These are phyloP conservation scores for Habropoda laboriosa DNA, from an alignment of 1,140 invertebrate species.

Conservation along the genomic window DNA sequence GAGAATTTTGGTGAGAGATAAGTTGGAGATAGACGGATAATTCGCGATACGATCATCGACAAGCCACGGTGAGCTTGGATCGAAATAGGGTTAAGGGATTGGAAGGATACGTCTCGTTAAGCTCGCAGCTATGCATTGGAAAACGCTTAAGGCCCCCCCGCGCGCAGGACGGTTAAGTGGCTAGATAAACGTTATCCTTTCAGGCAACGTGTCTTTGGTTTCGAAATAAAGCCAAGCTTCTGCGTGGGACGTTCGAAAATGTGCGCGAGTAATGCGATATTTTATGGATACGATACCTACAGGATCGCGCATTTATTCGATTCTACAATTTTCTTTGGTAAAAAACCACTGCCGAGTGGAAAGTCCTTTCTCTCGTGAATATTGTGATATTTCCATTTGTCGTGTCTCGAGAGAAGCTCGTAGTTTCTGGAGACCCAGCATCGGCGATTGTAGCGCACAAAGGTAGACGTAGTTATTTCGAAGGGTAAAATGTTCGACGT, in stretches of 20 bases:
- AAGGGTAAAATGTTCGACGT: too few relatives aligned
- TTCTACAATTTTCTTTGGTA: not conserved
- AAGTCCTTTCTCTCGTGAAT: not conserved
- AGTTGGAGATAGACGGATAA: not conserved
- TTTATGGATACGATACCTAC: conserved; percentile 7
- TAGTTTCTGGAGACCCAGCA: too few relatives aligned
- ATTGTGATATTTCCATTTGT: not conserved
- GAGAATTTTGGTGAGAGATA: too few relatives aligned
- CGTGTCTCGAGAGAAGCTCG: not conserved
- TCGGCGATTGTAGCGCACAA: too few relatives aligned
- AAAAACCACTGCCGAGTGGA: too few relatives aligned
- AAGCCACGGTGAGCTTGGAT: not conserved
- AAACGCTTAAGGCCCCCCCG: conserved; percentile 73
- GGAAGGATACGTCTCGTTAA: conserved; percentile 51
- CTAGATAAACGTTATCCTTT: conserved; percentile 74
- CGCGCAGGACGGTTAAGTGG: conserved; percentile 65
- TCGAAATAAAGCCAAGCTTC: conserved; percentile 52
- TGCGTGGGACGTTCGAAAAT: conserved; percentile 52
- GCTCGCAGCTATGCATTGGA: conserved; percentile 68
- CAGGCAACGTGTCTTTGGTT: conserved; percentile 57
- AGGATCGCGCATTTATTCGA: too few relatives aligned
- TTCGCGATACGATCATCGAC: not conserved
- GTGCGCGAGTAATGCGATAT: not conserved
- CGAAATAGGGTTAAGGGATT: conserved; percentile 26
- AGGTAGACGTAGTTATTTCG: too few relatives aligned